Conservation (phyloP, 1,140 invertebrate genomes). For the Pristionchus pacificus region DNA sequence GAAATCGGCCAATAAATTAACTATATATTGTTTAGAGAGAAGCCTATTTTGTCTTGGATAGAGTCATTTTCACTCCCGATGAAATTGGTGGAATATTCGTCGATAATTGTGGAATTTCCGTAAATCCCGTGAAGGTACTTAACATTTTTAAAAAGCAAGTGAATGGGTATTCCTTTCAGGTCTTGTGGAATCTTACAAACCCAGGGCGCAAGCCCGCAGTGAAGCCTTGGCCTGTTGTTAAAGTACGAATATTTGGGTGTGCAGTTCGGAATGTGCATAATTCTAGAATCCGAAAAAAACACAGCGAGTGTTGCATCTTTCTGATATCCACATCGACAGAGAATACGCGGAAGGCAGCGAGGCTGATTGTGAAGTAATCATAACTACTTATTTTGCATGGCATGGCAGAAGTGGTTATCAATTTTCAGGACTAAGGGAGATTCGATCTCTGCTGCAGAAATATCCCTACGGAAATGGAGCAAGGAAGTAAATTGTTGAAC, state of each 20-base stretch:
- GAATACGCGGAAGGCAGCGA: conserved; percentile 83
- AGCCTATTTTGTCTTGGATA: conserved; percentile 22
- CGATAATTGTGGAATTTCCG: conserved; percentile 27
- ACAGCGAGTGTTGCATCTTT: conserved; percentile 85
- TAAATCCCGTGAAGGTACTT: conserved; percentile 18
- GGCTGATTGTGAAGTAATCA: conserved; percentile 71
- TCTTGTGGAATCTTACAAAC: conserved; percentile 36
- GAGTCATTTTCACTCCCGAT: conserved; percentile 24
- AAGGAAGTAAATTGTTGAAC: conserved; percentile 50
- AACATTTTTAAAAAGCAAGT: too few species aligned
- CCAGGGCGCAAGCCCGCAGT: conserved; percentile 35
- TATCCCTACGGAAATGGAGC: neutral
- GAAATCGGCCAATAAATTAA: neutral
- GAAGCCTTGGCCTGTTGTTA: conserved; percentile 35
- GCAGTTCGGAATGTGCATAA: neutral
- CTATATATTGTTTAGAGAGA: conserved; percentile 16
- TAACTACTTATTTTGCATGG: conserved; percentile 25
- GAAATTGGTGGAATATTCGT: conserved; percentile 37
- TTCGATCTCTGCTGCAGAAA: conserved; percentile 30
- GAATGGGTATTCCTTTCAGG: too few species aligned
- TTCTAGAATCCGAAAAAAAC: conserved; percentile 61
- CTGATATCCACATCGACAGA: conserved; percentile 86
- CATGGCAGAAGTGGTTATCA: too few species aligned
- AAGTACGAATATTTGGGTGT: neutral
- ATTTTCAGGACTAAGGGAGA: too few species aligned